These are phyloP conservation scores for Bombyx mandarina DNA, from an alignment of 1,140 invertebrate species.

Conservation along the genomic window DNA sequence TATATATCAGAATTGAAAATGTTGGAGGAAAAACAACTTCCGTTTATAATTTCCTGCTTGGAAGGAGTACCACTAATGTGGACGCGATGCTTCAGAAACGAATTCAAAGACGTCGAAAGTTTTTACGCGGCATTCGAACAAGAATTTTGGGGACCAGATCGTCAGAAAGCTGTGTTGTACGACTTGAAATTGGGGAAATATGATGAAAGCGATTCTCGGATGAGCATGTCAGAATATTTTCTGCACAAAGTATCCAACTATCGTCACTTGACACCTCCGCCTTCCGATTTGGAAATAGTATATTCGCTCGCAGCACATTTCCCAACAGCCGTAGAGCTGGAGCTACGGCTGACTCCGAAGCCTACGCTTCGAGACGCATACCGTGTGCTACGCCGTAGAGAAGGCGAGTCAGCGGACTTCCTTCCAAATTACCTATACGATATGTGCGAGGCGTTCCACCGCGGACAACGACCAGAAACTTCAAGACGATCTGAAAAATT, in stretches of 20 bases:
- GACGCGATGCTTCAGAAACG: slow-evolving; percentile 55
- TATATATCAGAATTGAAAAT: slow-evolving; percentile 57
- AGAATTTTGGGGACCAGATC: slow-evolving; percentile 57
- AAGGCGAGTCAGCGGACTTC: slow-evolving; percentile 52
- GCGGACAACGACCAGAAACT: slow-evolving; percentile 44
- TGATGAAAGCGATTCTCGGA: slow-evolving; percentile 38
- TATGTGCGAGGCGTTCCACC: slow-evolving; percentile 62
- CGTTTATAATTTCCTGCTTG: slow-evolving; percentile 56
- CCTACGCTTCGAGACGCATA: slow-evolving; percentile 59
- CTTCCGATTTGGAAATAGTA: slow-evolving; percentile 61
- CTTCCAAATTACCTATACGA: slow-evolving; percentile 64
- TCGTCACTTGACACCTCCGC: slow-evolving; percentile 51
- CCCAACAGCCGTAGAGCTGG: slow-evolving; percentile 54
- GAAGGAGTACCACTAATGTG: slow-evolving; percentile 60
- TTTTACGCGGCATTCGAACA: slow-evolving; percentile 56
- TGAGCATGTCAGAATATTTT: slow-evolving; percentile 62
- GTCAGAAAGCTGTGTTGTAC: slow-evolving; percentile 56
- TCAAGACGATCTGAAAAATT: slow-evolving; percentile 22
- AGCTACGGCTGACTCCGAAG: slow-evolving; percentile 56
- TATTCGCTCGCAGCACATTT: slow-evolving; percentile 64
- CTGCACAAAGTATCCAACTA: slow-evolving; percentile 61
- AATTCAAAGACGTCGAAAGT: slow-evolving; percentile 42
- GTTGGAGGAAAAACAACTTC: slow-evolving; percentile 40
- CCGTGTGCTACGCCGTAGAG: slow-evolving; percentile 49
- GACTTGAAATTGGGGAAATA: slow-evolving; percentile 64